phyloP scores from a whole-genome alignment of 2,797 vertebrate species.

The Bradypodion ventrale region DNA sequence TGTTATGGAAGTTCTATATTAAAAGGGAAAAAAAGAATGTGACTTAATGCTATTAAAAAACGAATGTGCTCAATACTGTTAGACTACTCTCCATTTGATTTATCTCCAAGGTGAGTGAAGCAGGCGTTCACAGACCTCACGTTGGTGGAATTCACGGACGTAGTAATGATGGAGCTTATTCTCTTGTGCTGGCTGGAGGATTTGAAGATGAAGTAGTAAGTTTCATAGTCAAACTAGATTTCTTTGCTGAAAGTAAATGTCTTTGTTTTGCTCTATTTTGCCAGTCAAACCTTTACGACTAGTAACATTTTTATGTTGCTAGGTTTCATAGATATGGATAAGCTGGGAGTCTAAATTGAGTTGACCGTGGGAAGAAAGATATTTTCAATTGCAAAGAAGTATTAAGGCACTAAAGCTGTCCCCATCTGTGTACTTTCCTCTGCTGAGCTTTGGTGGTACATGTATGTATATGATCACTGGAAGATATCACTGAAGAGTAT shows the following conservation, averaged over 20 bases:
- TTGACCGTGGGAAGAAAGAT: neutral
- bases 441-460: neutral
- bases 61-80: no score
- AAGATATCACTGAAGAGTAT: neutral
- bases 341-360: neutral
- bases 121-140: slow-evolving; percentile 95
- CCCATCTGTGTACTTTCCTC: no score
- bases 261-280: slow-evolving; percentile 14
- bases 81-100: slow-evolving; percentile 28
- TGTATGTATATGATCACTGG: neutral
- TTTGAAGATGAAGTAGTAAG: slow-evolving; percentile 99
- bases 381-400: neutral
- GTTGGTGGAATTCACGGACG: slow-evolving; percentile 98
- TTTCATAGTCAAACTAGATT: slow-evolving; percentile 46
- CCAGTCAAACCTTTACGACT: neutral
- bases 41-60: rapidly evolving
- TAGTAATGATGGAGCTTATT: slow-evolving; percentile 96
- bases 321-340: neutral
- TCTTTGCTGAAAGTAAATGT: neutral
- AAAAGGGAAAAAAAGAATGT: no score
- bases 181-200: slow-evolving; percentile 95
- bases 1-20: no score
- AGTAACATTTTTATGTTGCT: neutral
- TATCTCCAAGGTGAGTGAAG: slow-evolving; percentile 90
- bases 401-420: neutral